These are phyloP conservation scores for Coccyzus lansbergi DNA, from an alignment of 2,797 vertebrate species.

Conservation along the genomic window DNA sequence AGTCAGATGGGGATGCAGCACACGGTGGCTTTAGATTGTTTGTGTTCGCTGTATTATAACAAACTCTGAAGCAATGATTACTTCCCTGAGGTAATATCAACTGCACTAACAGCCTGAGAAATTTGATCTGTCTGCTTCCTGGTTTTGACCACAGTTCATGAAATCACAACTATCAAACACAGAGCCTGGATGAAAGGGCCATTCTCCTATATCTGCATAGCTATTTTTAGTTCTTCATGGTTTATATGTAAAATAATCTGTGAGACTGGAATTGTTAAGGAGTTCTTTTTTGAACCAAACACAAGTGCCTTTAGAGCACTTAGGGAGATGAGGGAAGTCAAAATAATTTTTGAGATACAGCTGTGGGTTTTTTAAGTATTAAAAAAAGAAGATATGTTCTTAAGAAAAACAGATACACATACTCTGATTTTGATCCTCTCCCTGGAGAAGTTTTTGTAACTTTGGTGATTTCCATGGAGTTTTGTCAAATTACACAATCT, in stretches of 20 bases:
- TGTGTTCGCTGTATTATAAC: background rate
- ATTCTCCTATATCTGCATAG: conserved; percentile 4
- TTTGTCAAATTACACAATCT: background rate
- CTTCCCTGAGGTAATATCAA: conserved; percentile 49
- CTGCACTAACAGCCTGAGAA: conserved; percentile 24
- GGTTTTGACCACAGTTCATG: conserved; percentile 26
- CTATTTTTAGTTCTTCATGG: background rate
- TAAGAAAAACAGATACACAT: background rate
- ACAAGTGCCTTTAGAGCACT: background rate
- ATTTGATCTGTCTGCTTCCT: conserved; percentile 22
- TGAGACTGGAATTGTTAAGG: background rate
- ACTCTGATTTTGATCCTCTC: background rate
- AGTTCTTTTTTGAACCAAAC: background rate
- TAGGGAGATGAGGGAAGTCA: background rate
- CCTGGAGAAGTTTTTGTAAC: background rate
- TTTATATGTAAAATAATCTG: conserved; percentile 9
- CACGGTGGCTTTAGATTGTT: background rate
- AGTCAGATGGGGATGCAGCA: background rate
- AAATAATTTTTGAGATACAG: background rate
- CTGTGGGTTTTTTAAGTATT: background rate
- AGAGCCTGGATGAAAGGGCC: conserved; percentile 14
- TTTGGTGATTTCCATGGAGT: background rate
- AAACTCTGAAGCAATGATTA: conserved; percentile 37
- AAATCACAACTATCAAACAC: conserved; percentile 9
- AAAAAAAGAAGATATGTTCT: background rate